These are phyloP conservation scores for Aplidium turbinatum DNA, from an alignment of 23 tunicate species.

Conservation along the genomic window DNA sequence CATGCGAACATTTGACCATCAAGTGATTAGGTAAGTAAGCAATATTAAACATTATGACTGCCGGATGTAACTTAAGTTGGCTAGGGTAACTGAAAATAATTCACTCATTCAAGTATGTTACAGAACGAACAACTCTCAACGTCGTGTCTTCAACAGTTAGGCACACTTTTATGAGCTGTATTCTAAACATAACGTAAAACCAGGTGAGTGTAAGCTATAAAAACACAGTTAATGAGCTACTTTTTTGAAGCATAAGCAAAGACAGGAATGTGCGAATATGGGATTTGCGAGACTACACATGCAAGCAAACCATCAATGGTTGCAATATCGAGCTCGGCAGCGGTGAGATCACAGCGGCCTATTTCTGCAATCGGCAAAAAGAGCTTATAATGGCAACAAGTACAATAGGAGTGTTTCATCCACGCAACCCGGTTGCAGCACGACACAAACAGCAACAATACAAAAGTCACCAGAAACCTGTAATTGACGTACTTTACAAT, in stretches of 20 bases:
- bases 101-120: no score
- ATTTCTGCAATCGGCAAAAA: slow-evolving; percentile 57
- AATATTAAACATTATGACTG: no score
- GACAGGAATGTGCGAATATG: slow-evolving; percentile 77
- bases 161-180: no score
- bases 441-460: slow-evolving; percentile 2
- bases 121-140: no score
- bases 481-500: slow-evolving; percentile 61
- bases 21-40: slow-evolving; percentile 53
- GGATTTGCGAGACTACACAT: slow-evolving; percentile 79
- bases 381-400: slow-evolving; percentile 62
- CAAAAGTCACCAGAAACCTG: slow-evolving; percentile 68
- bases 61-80: no score
- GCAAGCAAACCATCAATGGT: slow-evolving; percentile 88
- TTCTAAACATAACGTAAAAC: no score
- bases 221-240: not conserved
- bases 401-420: slow-evolving; percentile 59
- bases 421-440: slow-evolving; percentile 12
- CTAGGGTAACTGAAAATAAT: no score
- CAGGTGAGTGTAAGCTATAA: no score
- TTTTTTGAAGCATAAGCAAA: slow-evolving; percentile 70
- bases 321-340: slow-evolving; percentile 49
- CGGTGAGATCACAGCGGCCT: slow-evolving; percentile 45
- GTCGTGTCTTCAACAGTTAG: no score
- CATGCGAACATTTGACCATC: slow-evolving; percentile 49